These are phyloP conservation scores for Nasonia giraulti DNA, from an alignment of 1,140 invertebrate species.

Conservation along the genomic window DNA sequence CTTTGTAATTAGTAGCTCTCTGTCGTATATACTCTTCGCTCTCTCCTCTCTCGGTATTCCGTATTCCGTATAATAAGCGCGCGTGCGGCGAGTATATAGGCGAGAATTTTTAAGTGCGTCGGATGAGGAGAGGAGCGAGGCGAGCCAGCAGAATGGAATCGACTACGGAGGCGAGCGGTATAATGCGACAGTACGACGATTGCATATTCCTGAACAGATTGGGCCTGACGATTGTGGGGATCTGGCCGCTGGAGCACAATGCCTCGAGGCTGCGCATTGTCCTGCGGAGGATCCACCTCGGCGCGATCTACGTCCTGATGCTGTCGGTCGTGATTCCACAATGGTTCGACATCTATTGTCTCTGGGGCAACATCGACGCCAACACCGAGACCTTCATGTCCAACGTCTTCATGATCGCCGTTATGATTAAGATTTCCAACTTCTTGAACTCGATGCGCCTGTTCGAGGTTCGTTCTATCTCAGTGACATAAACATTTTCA, in stretches of 20 bases:
- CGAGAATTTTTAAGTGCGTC: neutral
- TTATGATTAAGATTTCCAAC: conserved; percentile 20
- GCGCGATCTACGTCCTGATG: neutral
- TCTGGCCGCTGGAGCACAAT: conserved; percentile 13
- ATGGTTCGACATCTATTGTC: conserved; percentile 45
- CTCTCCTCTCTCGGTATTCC: too few relatives aligned
- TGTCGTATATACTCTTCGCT: neutral
- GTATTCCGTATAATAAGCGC: neutral
- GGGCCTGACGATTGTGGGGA: conserved; percentile 27
- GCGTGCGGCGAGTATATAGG: neutral
- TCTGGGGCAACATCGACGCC: conserved; percentile 43
- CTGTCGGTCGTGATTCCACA: conserved; percentile 32
- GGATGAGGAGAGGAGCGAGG: neutral
- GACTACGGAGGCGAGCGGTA: neutral
- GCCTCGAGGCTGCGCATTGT: neutral
- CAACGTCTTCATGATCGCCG: conserved; percentile 30
- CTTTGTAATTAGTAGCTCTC: neutral
- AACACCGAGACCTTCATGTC: conserved; percentile 41
- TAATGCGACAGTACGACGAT: conserved; percentile 28
- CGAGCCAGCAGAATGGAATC: neutral
- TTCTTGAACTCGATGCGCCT: neutral
- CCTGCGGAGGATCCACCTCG: neutral
- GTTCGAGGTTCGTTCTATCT: conserved; percentile 16
- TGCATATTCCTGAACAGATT: conserved; percentile 33
- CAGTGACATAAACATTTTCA: too few relatives aligned